Evolutionary conservation across 64 coral and sea anemone species (phyloP).

Genomic region (Montipora cactus): DNA sequence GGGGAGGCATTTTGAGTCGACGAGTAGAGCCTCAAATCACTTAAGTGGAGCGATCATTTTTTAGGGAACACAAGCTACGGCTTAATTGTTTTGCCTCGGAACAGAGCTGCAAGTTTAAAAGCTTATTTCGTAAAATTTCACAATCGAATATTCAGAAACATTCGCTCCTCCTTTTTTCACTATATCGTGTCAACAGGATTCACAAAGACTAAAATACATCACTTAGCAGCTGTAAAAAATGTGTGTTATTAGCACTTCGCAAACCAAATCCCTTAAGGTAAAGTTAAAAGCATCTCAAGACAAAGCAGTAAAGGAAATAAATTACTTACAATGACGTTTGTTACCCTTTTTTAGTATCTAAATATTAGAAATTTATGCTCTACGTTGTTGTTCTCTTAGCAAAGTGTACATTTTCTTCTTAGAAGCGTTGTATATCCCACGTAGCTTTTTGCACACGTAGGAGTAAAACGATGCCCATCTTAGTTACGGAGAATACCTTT

Average conservation of each 20-base stretch:
- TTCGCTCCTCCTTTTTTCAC: constrained; percentile 3
- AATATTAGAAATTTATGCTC: no score
- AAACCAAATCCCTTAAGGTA: constrained; percentile 41
- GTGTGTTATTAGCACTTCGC: not conserved
- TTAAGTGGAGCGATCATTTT: no score
- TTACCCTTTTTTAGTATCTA: no score
- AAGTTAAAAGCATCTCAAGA: not conserved
- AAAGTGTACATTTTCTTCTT: not conserved
- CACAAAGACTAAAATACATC: constrained; percentile 33
- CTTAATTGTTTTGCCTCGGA: not conserved
- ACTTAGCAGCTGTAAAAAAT: constrained; percentile 34
- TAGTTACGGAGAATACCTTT: not conserved
- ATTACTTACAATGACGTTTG: constrained; percentile 6
- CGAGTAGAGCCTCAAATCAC: no score
- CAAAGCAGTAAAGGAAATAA: not conserved
- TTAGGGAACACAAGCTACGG: no score
- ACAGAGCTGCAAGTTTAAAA: not conserved
- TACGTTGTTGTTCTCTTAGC: no score
- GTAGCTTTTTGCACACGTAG: not conserved
- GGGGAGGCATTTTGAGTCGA: no score
- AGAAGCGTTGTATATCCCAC: not conserved
- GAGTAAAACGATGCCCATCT: not conserved
- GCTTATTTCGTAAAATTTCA: not conserved
- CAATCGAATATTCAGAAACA: not conserved
- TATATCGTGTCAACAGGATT: not conserved